Base-by-base conservation (phyloP, 2,797 vertebrate species). In the Sebastes minor region DNA sequence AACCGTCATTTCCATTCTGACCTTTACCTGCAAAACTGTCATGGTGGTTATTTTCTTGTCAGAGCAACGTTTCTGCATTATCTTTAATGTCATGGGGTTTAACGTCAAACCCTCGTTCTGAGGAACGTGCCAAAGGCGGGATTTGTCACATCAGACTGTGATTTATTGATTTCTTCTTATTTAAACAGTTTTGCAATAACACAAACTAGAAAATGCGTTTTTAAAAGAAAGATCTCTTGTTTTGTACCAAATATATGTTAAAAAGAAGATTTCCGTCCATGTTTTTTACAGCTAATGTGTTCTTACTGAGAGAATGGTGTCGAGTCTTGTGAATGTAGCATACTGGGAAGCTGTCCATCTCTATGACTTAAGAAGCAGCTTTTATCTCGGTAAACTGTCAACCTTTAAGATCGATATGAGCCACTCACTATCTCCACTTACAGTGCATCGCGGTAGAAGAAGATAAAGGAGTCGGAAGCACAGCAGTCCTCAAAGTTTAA, bases 1-100 rank as follows among this genome's bases (percentile, higher is more conserved):
- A 89, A 87, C 82, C 88, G 79, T 86, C 85, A 87, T 86, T 93
- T 91, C 35, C 69, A 79, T 84, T 62, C 30, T 94, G 89, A 94
- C 92, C 91, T 93, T 94, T 92, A 85, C 77, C 75, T 71, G 87
- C 85, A 86, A 67, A 91, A 85, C 78, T 84, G 84, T 84, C 86
- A 78, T 57, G 55, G 77, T 75, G 81, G 83, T 89, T 91, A 86
- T 89, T 89, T 90, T 86, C 84, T 68, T 64, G 82, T 81, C 88
- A 83, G 78, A 72, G 81, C 85, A 90, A 81, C 46, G 28, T 66
- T 88, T 79, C 52, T 57, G 71, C 79, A 88, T 92, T 90, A 90
- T 90, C 86, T 91, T 89, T 91, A 93, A 93, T 92, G 90, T 82
- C 88, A 89, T 67, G 76, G 86, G 86, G 70, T 86, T 91, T 91